A percentile compares a stretch with the other conserved stretches of the same genome.
phyloP scores from a whole-genome alignment of 1,140 invertebrate species.

The Gonatopus flavifemur region DNA sequence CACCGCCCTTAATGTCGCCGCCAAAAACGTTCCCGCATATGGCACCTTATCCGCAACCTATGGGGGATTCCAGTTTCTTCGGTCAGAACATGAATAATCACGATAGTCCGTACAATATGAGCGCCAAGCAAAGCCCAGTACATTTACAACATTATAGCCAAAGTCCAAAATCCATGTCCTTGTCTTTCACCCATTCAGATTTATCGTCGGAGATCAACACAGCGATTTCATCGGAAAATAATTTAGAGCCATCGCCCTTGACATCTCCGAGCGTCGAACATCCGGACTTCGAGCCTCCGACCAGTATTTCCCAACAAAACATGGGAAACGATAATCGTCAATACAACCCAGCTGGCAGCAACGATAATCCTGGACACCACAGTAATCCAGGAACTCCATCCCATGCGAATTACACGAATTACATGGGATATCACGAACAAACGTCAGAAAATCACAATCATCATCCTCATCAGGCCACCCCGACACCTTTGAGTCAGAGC shows the following conservation, averaged over 20 bases:
- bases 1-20: constrained; percentile 54
- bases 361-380: constrained; percentile 41
- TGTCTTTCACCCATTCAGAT: constrained; percentile 72
- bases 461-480: constrained; percentile 46
- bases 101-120: constrained; percentile 55
- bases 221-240: constrained; percentile 72
- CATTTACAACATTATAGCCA: constrained; percentile 61
- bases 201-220: constrained; percentile 76
- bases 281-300: constrained; percentile 76
- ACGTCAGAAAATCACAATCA: constrained; percentile 41
- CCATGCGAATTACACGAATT: constrained; percentile 46
- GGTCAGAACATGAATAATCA: constrained; percentile 43
- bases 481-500: constrained; percentile 47
- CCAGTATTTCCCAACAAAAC: constrained; percentile 62
- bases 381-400: constrained; percentile 48
- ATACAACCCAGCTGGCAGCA: constrained; percentile 54
- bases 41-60: constrained; percentile 50
- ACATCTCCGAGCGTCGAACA: constrained; percentile 70
- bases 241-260: constrained; percentile 63
- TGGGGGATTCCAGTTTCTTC: constrained; percentile 47
- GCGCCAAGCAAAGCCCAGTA: constrained; percentile 54
- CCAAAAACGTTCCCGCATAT: constrained; percentile 53
- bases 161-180: constrained; percentile 63
- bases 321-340: constrained; percentile 57
- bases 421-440: constrained; percentile 54